Evolutionary conservation across 2,888 invertebrate genomes (phyloP), one percentile per base, ranked within the genome.

Genomic region (Apotomis turbidana): DNA sequence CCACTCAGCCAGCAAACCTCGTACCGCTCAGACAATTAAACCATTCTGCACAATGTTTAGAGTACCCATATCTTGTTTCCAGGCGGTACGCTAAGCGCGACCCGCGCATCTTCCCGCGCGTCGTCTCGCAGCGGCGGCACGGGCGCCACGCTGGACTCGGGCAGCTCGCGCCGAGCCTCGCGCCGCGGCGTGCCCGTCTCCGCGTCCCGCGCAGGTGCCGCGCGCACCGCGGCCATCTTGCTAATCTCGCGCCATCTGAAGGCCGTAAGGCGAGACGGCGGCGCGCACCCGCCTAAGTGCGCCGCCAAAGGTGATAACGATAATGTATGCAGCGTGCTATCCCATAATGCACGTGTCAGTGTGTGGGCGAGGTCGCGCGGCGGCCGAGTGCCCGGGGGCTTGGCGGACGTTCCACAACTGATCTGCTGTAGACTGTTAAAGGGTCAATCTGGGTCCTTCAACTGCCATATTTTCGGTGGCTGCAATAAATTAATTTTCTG

Each of bases 171-270:
- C 90, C 92, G 85, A 87, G 86, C 80, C 81, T 85, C 86, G 78
- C 94, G 94, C 82, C 95, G 95, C 83, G 96, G 96, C 88, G 95
- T 95, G 85, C 90, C 95, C 82, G 96, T 96, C 86, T 95, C 96
- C 85, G 95, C 96, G 85, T 97, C 97, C 89, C 96, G 97, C 94
- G 97, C 97, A 97, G 97, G 97, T 97, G 97, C 97, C 95, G 97
- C 97, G 94, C 96, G 97, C 93, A 95, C 97, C 94, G 97, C 97
- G 94, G 97, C 97, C 96, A 97, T 97, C 96, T 97, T 97, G 96
- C 96, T 97, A 95, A 97, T 97, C 95, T 97, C 97, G 95, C 97
- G 96, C 95, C 96, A 96, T 94, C 95, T 96, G 91, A 93, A 93
- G 93, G 94, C 94, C 93, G 93, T 94, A 90, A 88, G 85, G 84